Evolutionary conservation across 2,888 invertebrate genomes (phyloP), one percentile per base, ranked within the genome.

Genomic region (Dromius quadrimaculatus): DNA sequence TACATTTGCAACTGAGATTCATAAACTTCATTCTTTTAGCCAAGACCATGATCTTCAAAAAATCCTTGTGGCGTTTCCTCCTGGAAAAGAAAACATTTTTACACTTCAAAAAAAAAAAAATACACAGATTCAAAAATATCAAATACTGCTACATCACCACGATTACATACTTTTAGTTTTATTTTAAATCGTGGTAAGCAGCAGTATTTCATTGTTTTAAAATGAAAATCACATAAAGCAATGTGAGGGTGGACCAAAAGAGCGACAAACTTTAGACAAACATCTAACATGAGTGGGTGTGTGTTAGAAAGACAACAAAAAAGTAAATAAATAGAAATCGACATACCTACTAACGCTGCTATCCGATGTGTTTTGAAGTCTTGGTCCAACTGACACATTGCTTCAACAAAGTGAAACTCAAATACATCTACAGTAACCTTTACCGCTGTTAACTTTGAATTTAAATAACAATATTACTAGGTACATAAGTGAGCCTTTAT

Each of bases 11-110:
- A 22, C 22, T 15, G 41, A 19, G 47, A 45, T 64, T 45, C 43
- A 20, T 19, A 47, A 20, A 20, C 11, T 61, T 19, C 22, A 43
- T 45, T 41, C 8, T 6, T 61, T 88, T 92, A 97, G 78, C 97
- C 97, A 78, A 98, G 90, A 75, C 98, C 98, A 84, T 98, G 97
- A 86, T 98, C 98, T 84, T 98, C 98, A 85, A 98, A 98, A 87
- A 98, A 97, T 79, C 98, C 98, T 86, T 98, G 98, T 66, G 98
- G 98, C 70, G 98, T 98, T 88, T 98, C 98, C 87, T 98, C 98
- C 97, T 98, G 89, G 81, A 93, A 93, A 86, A 88, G 86, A 85
- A 84, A 82, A 77, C 19, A 34, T 8, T 38, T 59, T 71, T 34
- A 22, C 54, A 15, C n/a, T 28, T 22, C 34, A 28, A 62, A 61